Evolutionary conservation across 2,888 invertebrate genomes (phyloP).

Genomic region (Sceliomorpha sp.): DNA sequence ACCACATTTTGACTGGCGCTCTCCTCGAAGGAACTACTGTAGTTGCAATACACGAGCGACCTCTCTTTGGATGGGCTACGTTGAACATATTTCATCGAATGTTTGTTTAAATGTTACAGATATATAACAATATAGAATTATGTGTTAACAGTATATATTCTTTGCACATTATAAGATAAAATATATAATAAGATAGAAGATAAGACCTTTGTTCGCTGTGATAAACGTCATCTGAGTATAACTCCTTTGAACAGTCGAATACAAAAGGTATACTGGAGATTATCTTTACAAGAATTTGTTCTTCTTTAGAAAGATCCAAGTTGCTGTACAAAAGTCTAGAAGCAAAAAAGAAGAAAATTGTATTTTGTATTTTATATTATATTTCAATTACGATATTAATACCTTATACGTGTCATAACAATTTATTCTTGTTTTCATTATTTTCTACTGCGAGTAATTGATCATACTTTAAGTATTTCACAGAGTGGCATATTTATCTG

Average conservation of each 20-base stretch:
- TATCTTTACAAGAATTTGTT: slow-evolving; percentile 65
- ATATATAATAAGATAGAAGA: slow-evolving; percentile 2
- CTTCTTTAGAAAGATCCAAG: slow-evolving; percentile 68
- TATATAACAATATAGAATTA: too few relatives aligned
- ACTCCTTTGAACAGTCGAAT: slow-evolving; percentile 25
- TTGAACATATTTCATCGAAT: too few relatives aligned
- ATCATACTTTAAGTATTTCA: too few relatives aligned
- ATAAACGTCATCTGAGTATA: slow-evolving; percentile 43
- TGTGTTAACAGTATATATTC: neutral
- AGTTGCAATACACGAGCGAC: slow-evolving; percentile 14
- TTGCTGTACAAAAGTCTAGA: slow-evolving; percentile 74
- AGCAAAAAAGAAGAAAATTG: too few relatives aligned
- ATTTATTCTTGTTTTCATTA: too few relatives aligned
- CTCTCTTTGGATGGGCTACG: slow-evolving; percentile 24
- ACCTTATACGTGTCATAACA: too few relatives aligned
- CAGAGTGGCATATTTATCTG: too few relatives aligned
- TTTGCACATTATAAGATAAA: neutral
- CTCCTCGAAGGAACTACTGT: slow-evolving; percentile 41
- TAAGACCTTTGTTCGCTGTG: slow-evolving; percentile 34
- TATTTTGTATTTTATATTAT: too few relatives aligned
- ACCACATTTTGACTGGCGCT: slow-evolving; percentile 47
- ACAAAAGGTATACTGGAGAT: slow-evolving; percentile 59
- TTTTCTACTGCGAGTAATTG: too few relatives aligned
- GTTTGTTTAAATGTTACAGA: too few relatives aligned
- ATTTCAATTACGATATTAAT: too few relatives aligned